Base-by-base conservation (phyloP, 2,888 invertebrate species). In the Desoria tigrina region DNA sequence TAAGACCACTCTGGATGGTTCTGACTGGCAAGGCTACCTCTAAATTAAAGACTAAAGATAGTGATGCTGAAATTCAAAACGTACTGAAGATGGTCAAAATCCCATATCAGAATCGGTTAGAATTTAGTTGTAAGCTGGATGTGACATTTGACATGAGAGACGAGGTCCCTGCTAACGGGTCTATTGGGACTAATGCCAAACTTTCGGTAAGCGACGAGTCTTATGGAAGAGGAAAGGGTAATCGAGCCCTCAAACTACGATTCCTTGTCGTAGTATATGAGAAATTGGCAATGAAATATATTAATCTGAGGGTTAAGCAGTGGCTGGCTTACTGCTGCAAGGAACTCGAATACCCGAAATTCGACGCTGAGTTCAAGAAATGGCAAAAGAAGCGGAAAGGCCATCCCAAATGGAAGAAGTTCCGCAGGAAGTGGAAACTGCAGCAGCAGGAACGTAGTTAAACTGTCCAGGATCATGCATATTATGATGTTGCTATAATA, bases 251-350 rank as follows among this genome's bases (percentile, higher is more conserved):
- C 9, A 57, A 57, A 21, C 42, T 57, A 32, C 39, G 56, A 37
- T 57, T 39, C 39, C 37, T 57, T 18, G 39, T 57, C n/a, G n/a
- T 9, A 4, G 39, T 57, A 4, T 57, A 57, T 42, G 56, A 57
- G 24, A 57, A 57, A 57, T 24, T 57, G 2, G 56, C 56, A 39
- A 42, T n/a, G 23, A 57, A 39, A 42, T 57, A 57, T 23, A 32
- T 28, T 16, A 57, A 57, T 24, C 24, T 16, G 24, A 6, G 56
- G 11, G 21, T 57, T 2, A 57, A 57, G 23, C 56, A 57, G n/a
- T 57, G 56, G 56, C 11, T 57, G 37, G 39, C 21, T 18, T 32
- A 32, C 32, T 6, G 23, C 14, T 57, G 56, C 42, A 23, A 42
- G 56, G 56, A 57, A 18, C 16, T 57, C 4, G 56, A 57, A 7